Evolutionary conservation across 2,797 vertebrate species (phyloP), one percentile per base, ranked within the genome.

Genomic region (Periparus ater): DNA sequence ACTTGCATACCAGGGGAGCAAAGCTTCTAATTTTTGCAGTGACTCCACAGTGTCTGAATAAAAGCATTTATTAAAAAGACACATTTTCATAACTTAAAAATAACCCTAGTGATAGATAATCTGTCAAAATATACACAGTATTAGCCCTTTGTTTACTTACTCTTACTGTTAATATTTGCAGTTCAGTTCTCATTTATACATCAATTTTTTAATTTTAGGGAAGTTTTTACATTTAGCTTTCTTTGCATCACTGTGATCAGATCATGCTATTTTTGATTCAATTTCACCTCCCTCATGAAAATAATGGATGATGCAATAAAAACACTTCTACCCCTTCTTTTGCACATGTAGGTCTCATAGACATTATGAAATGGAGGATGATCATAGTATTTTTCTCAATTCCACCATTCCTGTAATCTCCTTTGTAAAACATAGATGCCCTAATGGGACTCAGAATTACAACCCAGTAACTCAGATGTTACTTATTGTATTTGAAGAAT

Each of bases 61-160:
- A 80, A 77, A 77, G 6, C 9, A 21, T 72, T 90, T 85, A 63
- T 63, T 85, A 34, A 70, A 87, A 86, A 89, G 38, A n/a, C 10
- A 30, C 1, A 30, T 7, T 44, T 13, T 66, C 65, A 21, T 88
- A 55, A 57, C 22, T 80, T 80, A 25, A 83, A 85, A 80, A 57
- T 47, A 77, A n/a, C 34, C 17, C 12, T 47, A 36, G 10, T 57
- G 19, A 85, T 10, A 77, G n/a, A 55, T 75, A 72, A 76, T 60
- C n/a, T 53, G 25, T 15, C 36, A 71, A 13, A 74, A 68, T 16
- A 80, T 65, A 57, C 23, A 26, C 9, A 73, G 0, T 55, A 58
- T 55, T 73, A 72, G 16, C 17, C 13, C 12, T 36, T 8, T 71
- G 13, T 73, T 82, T 87, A 34, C 18, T 75, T 68, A 36, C 3